Conservation (phyloP, 2,113 vertebrate genomes). For the Gambusia affinis region DNA sequence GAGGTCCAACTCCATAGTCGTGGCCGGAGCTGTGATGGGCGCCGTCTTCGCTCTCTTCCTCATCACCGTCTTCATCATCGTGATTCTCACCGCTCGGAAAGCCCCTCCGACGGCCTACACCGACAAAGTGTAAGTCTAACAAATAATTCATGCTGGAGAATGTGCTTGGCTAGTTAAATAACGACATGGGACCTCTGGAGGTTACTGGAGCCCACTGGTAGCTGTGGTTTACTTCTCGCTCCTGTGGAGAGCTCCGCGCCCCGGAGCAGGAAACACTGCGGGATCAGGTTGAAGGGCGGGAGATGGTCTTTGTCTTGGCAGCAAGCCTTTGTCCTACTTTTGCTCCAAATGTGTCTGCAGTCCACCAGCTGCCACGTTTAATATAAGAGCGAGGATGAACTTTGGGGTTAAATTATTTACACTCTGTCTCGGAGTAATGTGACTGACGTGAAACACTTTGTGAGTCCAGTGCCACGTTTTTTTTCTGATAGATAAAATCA, state of each 20-base stretch:
- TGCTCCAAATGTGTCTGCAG: conserved; percentile 30
- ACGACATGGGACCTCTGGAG: conserved; percentile 41
- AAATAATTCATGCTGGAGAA: conserved; percentile 51
- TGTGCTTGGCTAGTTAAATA: conserved; percentile 51
- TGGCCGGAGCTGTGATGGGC: conserved; percentile 91
- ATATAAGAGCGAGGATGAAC: conserved; percentile 50
- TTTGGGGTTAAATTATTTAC: conserved; percentile 65
- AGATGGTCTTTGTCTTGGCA: conserved; percentile 65
- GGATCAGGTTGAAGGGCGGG: conserved; percentile 49
- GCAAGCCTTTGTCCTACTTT: conserved; percentile 49
- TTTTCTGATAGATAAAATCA: conserved; percentile 11
- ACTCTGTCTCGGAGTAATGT: conserved; percentile 20
- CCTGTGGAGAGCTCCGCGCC: conserved; percentile 18
- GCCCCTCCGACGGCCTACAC: conserved; percentile 60
- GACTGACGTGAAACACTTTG: conserved; percentile 21
- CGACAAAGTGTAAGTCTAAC: conserved; percentile 81
- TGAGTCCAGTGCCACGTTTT: conserved; percentile 2
- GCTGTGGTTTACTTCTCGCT: conserved; percentile 33
- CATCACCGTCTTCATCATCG: conserved; percentile 88
- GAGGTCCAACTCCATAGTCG: conserved; percentile 87
- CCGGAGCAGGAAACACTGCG: conserved; percentile 36
- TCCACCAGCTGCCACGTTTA: conserved; percentile 32
- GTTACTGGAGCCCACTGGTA: conserved; percentile 40
- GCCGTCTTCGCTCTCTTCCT: conserved; percentile 93
- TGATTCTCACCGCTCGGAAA: conserved; percentile 87